phyloP scores from a whole-genome alignment of 2,888 invertebrate species.

The Hypomecis punctinalis region DNA sequence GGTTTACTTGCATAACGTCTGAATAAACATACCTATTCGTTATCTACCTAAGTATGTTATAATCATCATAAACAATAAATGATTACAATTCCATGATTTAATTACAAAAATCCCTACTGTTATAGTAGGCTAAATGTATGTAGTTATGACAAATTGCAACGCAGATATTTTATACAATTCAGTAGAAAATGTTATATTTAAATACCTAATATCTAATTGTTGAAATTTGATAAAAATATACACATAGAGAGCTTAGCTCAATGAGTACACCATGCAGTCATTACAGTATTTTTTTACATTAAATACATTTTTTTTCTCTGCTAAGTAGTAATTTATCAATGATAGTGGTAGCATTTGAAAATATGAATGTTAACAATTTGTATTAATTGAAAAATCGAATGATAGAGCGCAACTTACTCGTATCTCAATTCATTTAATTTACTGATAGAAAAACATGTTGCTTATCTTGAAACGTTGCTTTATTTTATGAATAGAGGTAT shows the following conservation, averaged over 20 bases:
- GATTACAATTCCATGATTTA: constrained; percentile 72
- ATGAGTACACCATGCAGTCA: constrained; percentile 14
- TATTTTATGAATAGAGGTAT: too few species aligned
- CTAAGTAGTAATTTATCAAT: not conserved
- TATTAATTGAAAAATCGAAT: too few species aligned
- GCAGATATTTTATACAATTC: constrained; percentile 31
- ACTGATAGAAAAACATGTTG: too few species aligned
- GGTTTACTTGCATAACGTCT: constrained; percentile 82
- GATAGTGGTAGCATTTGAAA: not conserved
- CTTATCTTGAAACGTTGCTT: too few species aligned
- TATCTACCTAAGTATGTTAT: constrained; percentile 45
- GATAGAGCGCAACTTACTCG: too few species aligned
- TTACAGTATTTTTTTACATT: not conserved
- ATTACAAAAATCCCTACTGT: constrained; percentile 31
- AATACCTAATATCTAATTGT: constrained; percentile 24
- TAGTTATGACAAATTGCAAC: constrained; percentile 44
- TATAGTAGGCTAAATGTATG: constrained; percentile 41
- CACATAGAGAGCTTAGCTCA: constrained; percentile 29
- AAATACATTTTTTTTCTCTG: not conserved
- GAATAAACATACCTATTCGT: constrained; percentile 74
- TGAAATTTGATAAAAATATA: constrained; percentile 20
- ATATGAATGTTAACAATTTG: too few species aligned
- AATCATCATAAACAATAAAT: constrained; percentile 71
- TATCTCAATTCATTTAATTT: too few species aligned
- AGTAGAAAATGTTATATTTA: constrained; percentile 32